Evolutionary conservation across 2,797 vertebrate genomes (phyloP).

Genomic region (Poecilia velifera): DNA sequence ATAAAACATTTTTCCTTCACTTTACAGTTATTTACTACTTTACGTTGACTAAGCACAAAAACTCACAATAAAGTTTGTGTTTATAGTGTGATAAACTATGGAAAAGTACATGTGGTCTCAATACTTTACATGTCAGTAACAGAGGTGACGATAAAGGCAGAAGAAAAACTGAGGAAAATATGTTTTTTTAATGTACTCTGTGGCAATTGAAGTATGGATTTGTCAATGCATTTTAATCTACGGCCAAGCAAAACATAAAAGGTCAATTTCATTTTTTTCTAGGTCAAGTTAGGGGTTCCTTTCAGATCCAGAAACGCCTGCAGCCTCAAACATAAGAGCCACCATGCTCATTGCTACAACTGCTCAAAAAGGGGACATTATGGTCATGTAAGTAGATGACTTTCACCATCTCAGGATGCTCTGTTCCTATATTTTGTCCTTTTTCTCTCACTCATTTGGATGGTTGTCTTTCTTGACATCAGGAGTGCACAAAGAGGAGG

Average conservation of each 20-base stretch:
- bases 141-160: neutral
- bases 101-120: neutral
- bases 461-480: slow-evolving; percentile 27
- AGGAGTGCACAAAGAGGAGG: slow-evolving; percentile 71
- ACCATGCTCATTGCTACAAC: slow-evolving; percentile 69
- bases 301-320: slow-evolving; percentile 25
- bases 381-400: slow-evolving; percentile 76
- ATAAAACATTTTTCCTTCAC: neutral
- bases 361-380: slow-evolving; percentile 70
- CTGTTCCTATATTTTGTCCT: neutral
- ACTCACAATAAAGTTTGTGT: neutral
- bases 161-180: neutral
- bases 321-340: slow-evolving; percentile 20
- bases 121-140: neutral
- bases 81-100: neutral
- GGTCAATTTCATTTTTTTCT: neutral
- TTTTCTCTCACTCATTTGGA: slow-evolving; percentile 3
- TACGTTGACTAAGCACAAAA: neutral
- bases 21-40: neutral
- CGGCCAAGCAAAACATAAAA: neutral
- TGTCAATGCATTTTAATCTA: neutral
- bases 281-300: slow-evolving; percentile 58
- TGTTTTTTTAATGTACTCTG: neutral
- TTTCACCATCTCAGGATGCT: slow-evolving; percentile 9
- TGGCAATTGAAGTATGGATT: neutral